A percentile compares a stretch with the other conserved stretches of the same genome.
Evolutionary conservation across 2,113 vertebrate genomes (phyloP).

Genomic region (Brienomyrus brachyistius): DNA sequence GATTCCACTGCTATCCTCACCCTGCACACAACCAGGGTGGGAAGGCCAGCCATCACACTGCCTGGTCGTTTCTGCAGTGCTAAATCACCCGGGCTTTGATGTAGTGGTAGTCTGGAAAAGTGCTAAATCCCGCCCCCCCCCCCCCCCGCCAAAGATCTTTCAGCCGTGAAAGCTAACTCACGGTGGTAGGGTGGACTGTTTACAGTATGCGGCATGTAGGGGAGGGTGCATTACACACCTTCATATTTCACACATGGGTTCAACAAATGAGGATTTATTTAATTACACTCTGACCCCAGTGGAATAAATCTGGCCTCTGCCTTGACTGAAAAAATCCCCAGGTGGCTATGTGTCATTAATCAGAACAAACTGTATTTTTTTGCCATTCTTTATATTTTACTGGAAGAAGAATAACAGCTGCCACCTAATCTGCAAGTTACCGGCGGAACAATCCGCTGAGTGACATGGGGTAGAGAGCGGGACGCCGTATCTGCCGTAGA

Average conservation of each 20-base stretch:
- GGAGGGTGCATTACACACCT: background rate
- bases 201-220: background rate
- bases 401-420: background rate
- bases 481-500: background rate
- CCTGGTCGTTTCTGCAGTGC: background rate
- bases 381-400: background rate
- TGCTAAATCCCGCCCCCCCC: background rate
- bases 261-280: constrained; percentile 13
- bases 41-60: background rate
- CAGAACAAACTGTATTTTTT: background rate
- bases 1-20: background rate
- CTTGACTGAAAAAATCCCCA: background rate
- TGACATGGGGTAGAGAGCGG: background rate
- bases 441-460: background rate
- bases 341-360: background rate
- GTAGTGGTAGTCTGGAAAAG: background rate
- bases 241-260: constrained; percentile 8
- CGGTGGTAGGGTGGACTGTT: background rate
- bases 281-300: background rate
- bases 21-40: background rate
- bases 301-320: background rate
- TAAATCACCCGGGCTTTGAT: background rate
- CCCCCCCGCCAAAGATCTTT: background rate
- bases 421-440: background rate
- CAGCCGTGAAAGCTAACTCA: background rate